Percentiles rank a stretch among this genome's conserved stretches.
These are phyloP conservation scores for Lucilia sericata DNA, from an alignment of 1,140 invertebrate genomes.

Conservation along the genomic window DNA sequence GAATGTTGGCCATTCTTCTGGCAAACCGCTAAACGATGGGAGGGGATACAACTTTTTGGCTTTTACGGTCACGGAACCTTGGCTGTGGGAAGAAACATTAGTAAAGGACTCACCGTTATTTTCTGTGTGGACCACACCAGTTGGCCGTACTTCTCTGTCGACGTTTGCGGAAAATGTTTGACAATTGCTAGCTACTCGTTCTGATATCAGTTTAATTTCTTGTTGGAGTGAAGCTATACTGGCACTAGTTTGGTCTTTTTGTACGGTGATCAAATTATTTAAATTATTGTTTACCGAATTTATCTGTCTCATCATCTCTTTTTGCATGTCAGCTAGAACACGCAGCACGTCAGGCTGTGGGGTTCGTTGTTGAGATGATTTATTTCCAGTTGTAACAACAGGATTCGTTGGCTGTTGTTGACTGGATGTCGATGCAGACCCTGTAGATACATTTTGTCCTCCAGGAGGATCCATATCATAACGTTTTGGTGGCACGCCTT, in stretches of 20 bases:
- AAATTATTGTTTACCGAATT: neutral
- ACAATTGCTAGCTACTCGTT: neutral
- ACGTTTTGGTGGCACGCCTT: slow-evolving; percentile 32
- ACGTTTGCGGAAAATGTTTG: too few species aligned
- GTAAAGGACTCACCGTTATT: neutral
- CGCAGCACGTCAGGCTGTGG: neutral
- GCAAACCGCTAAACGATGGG: slow-evolving; percentile 11
- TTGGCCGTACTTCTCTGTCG: neutral
- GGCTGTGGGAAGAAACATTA: neutral
- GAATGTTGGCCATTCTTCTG: slow-evolving; percentile 28
- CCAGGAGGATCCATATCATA: slow-evolving; percentile 6
- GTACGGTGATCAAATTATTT: slow-evolving; percentile 12
- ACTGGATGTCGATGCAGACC: slow-evolving; percentile 4
- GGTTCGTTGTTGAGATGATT: neutral
- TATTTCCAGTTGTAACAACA: neutral
- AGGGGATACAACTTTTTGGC: slow-evolving; percentile 13
- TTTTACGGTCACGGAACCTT: neutral
- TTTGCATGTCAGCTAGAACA: neutral
- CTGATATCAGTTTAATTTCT: neutral
- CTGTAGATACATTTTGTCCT: neutral
- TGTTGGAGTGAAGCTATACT: slow-evolving; percentile 21
- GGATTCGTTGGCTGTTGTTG: neutral
- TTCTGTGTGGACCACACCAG: neutral
- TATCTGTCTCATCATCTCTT: neutral
- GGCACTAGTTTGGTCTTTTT: neutral